These are phyloP conservation scores for Emydura subglobosa DNA, from an alignment of 2,113 vertebrate genomes.

Conservation along the genomic window DNA sequence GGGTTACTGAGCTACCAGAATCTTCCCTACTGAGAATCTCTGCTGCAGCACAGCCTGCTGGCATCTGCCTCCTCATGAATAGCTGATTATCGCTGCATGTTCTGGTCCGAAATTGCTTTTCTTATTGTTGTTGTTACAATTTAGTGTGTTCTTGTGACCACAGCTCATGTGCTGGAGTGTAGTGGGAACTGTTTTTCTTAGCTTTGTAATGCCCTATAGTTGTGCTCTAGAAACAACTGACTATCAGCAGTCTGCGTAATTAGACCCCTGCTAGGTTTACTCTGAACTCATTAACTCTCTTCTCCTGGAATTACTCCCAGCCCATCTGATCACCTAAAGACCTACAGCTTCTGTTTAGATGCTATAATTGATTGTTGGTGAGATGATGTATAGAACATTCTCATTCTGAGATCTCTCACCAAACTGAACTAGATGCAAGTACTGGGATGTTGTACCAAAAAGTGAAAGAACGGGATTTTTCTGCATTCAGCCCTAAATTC, in stretches of 20 bases:
- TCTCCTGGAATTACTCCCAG: slow-evolving; percentile 67
- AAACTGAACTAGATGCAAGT: slow-evolving; percentile 27
- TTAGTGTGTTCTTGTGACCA: background rate
- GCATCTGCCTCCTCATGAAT: background rate
- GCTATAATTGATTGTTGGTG: background rate
- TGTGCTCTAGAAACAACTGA: slow-evolving; percentile 40
- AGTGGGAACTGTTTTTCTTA: too few species aligned
- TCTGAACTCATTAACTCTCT: slow-evolving; percentile 61
- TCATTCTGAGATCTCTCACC: background rate
- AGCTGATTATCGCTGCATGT: background rate
- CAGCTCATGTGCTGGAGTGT: background rate
- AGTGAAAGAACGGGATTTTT: background rate
- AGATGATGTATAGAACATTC: slow-evolving; percentile 17
- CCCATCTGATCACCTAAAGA: slow-evolving; percentile 56
- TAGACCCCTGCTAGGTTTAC: slow-evolving; percentile 61
- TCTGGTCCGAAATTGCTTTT: background rate
- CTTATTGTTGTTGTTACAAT: background rate
- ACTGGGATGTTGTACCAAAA: slow-evolving; percentile 11
- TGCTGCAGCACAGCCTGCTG: background rate
- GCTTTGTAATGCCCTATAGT: background rate
- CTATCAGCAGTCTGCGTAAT: slow-evolving; percentile 52
- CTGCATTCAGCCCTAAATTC: background rate
- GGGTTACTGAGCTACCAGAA: background rate
- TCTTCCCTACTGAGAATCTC: background rate
- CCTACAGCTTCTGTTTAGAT: background rate